Base-by-base conservation (phyloP, 2,113 vertebrate species). In the Tragelaphus scriptus region DNA sequence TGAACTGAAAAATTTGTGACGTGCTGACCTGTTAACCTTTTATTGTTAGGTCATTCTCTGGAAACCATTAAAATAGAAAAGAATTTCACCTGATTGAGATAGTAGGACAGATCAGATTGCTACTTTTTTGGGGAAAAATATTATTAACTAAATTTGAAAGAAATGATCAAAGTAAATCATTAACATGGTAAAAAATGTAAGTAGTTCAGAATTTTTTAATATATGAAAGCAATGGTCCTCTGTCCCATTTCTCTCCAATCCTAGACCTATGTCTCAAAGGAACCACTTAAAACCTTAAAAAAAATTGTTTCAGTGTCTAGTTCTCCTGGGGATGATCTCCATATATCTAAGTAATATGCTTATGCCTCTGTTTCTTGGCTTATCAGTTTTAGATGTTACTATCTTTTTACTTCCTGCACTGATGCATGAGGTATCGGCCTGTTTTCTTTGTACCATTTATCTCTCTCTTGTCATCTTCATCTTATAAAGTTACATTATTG, bases 31-130 rank as follows among this genome's bases (percentile, higher is more conserved):
- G 32, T 58, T 95, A 88, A 80, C 51, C 23, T 95, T 94, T 65
- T 4, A 17, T 88, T 91, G 68, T 51, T 96, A 93, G 81, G 51
- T 47, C 16, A 91, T 85, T 91, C 59, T 92, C 32, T 86, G 11
- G 90, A 96, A 97, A 63, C 59, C n/a, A 58, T 63, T 95, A 63
- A 95, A 86, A 56, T 56, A 77, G 40, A 87, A 59, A 92, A 79
- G 44, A 85, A 63, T 82, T 90, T 87, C 23, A 65, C 23, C 36
- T 86, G 11, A n/a, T 55, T 68, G 58, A 88, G 51, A 59, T 80
- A 51, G 85, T 49, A 65, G 23, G 44, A 85, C 44, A 94, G 21
- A 75, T 91, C 26, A 75, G 40, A 65, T 89, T 75, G 55, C 65
- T 84, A 10, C 32, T 44, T 56, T 49, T 28, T 56, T 5, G 0